Evolutionary conservation across 2,113 vertebrate genomes (phyloP).

Genomic region (Trinectes maculatus): DNA sequence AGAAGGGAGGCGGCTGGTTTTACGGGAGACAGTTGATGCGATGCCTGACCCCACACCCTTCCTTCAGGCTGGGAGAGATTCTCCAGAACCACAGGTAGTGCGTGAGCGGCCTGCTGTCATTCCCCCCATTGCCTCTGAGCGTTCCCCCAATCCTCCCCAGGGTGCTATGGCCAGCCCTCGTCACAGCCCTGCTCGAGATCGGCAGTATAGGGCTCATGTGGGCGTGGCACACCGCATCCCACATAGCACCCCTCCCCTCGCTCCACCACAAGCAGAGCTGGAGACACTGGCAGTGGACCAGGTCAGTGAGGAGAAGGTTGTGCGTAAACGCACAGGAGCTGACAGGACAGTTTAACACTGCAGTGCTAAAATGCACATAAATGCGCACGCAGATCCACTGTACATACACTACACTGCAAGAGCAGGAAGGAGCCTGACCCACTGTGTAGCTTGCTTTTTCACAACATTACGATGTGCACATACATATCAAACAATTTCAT

Average conservation of each 20-base stretch:
- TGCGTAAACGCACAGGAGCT: slow-evolving; percentile 89
- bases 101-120: slow-evolving; percentile 92
- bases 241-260: slow-evolving; percentile 74
- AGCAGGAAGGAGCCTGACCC: slow-evolving; percentile 56
- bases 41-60: slow-evolving; percentile 98
- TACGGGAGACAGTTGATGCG: slow-evolving; percentile 90
- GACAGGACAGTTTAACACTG: slow-evolving; percentile 93
- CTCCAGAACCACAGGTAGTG: slow-evolving; percentile 85
- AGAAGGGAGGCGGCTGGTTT: slow-evolving; percentile 87
- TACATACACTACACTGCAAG: slow-evolving; percentile 55
- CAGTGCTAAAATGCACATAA: slow-evolving; percentile 30
- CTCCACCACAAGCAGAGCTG: slow-evolving; percentile 82
- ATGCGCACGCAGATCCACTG: slow-evolving; percentile 45
- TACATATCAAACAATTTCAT: slow-evolving; percentile 44
- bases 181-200: slow-evolving; percentile 88
- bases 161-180: slow-evolving; percentile 79
- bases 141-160: slow-evolving; percentile 57
- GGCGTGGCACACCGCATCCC: slow-evolving; percentile 94
- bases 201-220: slow-evolving; percentile 87
- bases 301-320: slow-evolving; percentile 88
- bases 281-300: slow-evolving; percentile 95
- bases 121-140: slow-evolving; percentile 89
- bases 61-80: slow-evolving; percentile 83
- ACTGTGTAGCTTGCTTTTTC: slow-evolving; percentile 81
- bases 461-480: slow-evolving; percentile 77